These are phyloP conservation scores for Thalpophila matura DNA, from an alignment of 2,888 invertebrate species.

Conservation along the genomic window DNA sequence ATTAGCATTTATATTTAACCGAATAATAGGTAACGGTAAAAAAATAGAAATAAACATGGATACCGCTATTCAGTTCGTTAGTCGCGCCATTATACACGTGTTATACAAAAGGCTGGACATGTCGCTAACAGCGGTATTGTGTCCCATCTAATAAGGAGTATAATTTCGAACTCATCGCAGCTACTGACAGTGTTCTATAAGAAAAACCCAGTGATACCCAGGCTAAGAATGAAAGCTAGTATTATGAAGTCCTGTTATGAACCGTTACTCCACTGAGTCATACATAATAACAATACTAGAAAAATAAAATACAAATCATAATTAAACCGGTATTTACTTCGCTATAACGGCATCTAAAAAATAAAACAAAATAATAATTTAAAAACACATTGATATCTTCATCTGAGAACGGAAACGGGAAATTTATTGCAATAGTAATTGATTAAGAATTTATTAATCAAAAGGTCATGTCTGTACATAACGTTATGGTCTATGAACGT, in stretches of 20 bases:
- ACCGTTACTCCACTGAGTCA: no score
- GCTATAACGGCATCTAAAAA: conserved; percentile 22
- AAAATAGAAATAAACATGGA: neutral
- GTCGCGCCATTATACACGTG: no score
- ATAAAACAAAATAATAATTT: conserved; percentile 23
- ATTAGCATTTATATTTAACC: conserved; percentile 31
- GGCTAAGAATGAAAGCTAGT: no score
- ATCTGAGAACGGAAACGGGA: conserved; percentile 41
- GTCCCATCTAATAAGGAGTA: no score
- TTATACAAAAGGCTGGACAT: no score
- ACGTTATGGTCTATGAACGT: conserved; percentile 1
- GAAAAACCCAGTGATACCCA: no score
- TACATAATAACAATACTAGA: no score
- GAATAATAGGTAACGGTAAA: neutral
- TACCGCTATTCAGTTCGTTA: no score
- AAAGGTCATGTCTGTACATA: conserved; percentile 43
- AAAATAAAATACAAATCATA: neutral
- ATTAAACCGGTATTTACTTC: conserved; percentile 3
- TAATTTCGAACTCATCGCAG: no score
- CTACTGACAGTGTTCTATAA: no score
- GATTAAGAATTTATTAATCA: conserved; percentile 56
- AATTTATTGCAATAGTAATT: conserved; percentile 60
- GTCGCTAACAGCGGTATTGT: no score
- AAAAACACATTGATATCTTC: conserved; percentile 42
- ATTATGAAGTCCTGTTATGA: no score